Conservation (phyloP, 2,888 invertebrate species). For the Ectobius pallidus region DNA sequence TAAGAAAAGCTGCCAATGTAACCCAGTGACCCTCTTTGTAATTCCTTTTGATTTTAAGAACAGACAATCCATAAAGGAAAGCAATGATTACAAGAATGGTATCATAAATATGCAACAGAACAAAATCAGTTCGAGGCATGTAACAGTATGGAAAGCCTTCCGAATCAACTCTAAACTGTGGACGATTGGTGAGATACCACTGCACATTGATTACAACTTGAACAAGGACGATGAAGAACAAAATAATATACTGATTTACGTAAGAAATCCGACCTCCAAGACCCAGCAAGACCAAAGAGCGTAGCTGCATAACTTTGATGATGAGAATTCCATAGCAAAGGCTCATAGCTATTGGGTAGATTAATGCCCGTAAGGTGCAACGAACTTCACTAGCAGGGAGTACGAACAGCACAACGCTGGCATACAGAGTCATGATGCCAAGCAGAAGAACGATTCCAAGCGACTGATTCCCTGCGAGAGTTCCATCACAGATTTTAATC, state of each 20-base stretch:
- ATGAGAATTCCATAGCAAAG: conserved; percentile 52
- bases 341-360: conserved; percentile 50
- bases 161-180: conserved; percentile 32
- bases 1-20: conserved; percentile 48
- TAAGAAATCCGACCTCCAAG: conserved; percentile 52
- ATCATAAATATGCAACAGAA: conserved; percentile 49
- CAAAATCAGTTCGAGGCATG: conserved; percentile 47
- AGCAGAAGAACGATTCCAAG: conserved; percentile 50
- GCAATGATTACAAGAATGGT: conserved; percentile 48
- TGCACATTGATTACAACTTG: conserved; percentile 50
- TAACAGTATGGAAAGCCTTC: conserved; percentile 46
- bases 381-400: conserved; percentile 48
- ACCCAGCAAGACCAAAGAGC: conserved; percentile 52
- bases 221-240: conserved; percentile 50
- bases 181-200: conserved; percentile 47
- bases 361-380: conserved; percentile 50
- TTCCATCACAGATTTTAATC: conserved; percentile 51
- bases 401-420: conserved; percentile 50
- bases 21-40: conserved; percentile 51
- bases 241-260: conserved; percentile 50
- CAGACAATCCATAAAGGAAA: conserved; percentile 50
- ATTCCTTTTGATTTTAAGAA: conserved; percentile 50
- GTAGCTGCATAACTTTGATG: conserved; percentile 53
- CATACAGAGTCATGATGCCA: conserved; percentile 50
- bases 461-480: conserved; percentile 49